Base-by-base conservation (phyloP, 2,888 invertebrate species). In the Megamerina dolium region DNA sequence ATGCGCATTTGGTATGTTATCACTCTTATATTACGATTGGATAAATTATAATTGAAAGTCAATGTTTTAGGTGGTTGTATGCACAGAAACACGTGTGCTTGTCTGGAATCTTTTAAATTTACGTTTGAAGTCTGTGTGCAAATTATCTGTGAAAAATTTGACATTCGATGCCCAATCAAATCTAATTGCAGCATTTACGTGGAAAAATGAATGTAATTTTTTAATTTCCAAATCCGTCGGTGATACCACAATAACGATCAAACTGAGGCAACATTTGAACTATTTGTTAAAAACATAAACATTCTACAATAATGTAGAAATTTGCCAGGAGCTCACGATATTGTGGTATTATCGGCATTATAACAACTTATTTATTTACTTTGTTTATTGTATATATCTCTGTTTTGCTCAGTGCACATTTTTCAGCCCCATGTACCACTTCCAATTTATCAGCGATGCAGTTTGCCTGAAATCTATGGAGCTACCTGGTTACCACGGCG, bases 71-170 rank as follows among this genome's bases (percentile, higher is more conserved):
- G 61, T 70, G 18, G 55, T 68, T n/a, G 65, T 61, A 5, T 70
- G 70, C 39, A 79, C 78, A 1, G 60, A 72, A 5, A 60, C 72
- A 13, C 74, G 77, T 46, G 59, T 85, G 4, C 73, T 75, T 26
- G 79, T 82, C 20, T 85, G 85, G 84, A 81, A 84, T 68, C 64
- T 85, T 29, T 67, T 82, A 44, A 80, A 79, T 2, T 67, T 83
- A 12, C 73, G 77, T 19, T 67, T 86, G 50, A 68, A 74, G 26
- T 83, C 85, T 77, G 75, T 74, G 36, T 56, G 71, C 2, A 71
- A 70, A 43, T 45, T 72, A 3, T 68, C 68, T 6, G 64, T 65
- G 5, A 49, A 59, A 5, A 61, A 68, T 39, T 51, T 72, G 36
- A 69, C 72, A 12, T 79, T 83, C 23, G 86, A 87, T 71, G 74